These are phyloP conservation scores for Andrena chrysosceles DNA, from an alignment of 2,888 invertebrate species.

Conservation along the genomic window DNA sequence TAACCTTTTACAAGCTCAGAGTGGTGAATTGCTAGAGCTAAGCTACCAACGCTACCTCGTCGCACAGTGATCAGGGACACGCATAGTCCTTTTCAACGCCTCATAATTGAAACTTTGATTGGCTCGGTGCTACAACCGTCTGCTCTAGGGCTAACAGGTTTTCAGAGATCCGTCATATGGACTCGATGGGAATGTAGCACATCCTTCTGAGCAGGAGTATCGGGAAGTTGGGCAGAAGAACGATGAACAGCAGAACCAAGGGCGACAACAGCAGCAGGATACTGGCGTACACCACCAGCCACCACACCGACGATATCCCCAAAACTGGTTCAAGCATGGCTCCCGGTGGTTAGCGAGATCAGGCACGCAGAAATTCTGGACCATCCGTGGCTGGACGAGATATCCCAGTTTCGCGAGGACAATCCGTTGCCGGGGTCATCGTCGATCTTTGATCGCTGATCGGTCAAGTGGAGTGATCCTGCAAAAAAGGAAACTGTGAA, in stretches of 20 bases:
- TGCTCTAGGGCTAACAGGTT: background rate
- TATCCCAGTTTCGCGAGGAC: slow-evolving; percentile 9
- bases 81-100: background rate
- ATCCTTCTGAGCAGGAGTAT: slow-evolving; percentile 89
- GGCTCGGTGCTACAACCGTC: background rate
- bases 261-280: slow-evolving; percentile 89
- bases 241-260: slow-evolving; percentile 88
- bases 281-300: slow-evolving; percentile 88
- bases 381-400: slow-evolving; percentile 7
- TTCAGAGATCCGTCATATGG: slow-evolving; percentile 80
- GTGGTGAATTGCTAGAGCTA: background rate
- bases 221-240: slow-evolving; percentile 90
- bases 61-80: background rate
- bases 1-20: background rate
- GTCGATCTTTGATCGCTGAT: slow-evolving; percentile 7
- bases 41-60: background rate
- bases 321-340: slow-evolving; percentile 77
- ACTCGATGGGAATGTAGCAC: slow-evolving; percentile 89
- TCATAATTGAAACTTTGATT: background rate
- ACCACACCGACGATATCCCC: slow-evolving; percentile 86
- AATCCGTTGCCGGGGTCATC: slow-evolving; percentile 3
- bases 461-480: slow-evolving; percentile 9
- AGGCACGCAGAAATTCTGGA: slow-evolving; percentile 17
- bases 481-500: slow-evolving; percentile 13
- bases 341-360: slow-evolving; percentile 32